Base-by-base conservation (phyloP, 2,888 invertebrate genomes). In the Caenorhabditis afra region DNA sequence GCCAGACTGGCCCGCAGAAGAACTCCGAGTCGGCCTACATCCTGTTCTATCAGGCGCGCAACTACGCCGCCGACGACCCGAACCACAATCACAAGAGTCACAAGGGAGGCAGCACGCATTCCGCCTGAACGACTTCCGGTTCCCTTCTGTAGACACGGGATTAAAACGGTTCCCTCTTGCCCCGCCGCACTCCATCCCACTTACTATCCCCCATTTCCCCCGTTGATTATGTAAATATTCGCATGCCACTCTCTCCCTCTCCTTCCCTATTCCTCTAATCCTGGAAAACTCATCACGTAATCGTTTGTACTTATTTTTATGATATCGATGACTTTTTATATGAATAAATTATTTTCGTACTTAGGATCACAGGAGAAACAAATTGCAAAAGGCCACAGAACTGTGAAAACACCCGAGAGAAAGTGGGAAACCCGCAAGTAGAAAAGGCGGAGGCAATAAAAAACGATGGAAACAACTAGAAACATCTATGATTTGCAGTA, bases 1-100 rank as follows among this genome's bases (percentile, higher is more conserved):
- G 37, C 18, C 73, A 79, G 45, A 64, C 64, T 14, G 47, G 58
- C 8, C 71, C 55, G 91, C 97, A 97, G 91, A 99, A 99, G 92
- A 97, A 97, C 85, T 98, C 98, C 45, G 99, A 99, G 93, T 98
- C 99, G 66, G 99, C 98, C 89, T 99, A 99, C 92, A 99, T 99
- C 91, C 93, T 99, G 89, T 99, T 99, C 93, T 99, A 99, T 92
- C 97, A 97, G 92, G 96, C 73, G 4, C 57, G 79, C 3, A 58
- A 79, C 49, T 74, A 79, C 44, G 78, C 61, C 11, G 57, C 78
- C 14, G 53, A 64, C 10, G 55, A 71, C 41, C 57, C 62, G 35
- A 55, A 71, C 20, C 71, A 71, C 49, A 55, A 39, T 41, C 62
- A 71, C 39, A 47, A 12, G 39, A 20, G 52, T 3, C 50, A 45